Conservation (phyloP, 2,888 invertebrate species). For the Noctuana brunneofusca region DNA sequence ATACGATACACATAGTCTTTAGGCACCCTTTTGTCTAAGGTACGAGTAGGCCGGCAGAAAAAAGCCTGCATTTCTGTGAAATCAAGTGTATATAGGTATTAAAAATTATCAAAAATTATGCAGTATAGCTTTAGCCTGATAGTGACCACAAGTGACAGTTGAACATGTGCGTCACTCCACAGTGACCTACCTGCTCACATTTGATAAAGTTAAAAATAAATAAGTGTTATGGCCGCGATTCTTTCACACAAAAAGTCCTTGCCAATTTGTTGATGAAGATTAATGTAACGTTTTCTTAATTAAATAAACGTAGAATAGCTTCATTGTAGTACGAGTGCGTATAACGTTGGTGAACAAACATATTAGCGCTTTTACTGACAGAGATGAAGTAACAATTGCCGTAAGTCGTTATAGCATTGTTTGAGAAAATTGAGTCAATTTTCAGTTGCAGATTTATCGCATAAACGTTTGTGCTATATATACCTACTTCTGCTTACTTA, state of each 20-base stretch:
- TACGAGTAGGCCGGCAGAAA: no score
- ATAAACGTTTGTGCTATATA: background rate
- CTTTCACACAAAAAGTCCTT: background rate
- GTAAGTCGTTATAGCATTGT: constrained; percentile 37
- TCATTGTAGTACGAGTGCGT: constrained; percentile 4
- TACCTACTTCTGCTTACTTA: background rate
- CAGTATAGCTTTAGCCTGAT: no score
- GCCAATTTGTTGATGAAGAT: constrained; percentile 13
- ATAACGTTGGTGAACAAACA: constrained; percentile 38
- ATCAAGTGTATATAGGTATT: no score
- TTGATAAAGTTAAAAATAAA: no score
- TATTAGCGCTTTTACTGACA: constrained; percentile 34
- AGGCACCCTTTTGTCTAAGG: no score
- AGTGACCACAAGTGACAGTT: no score
- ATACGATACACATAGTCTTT: no score
- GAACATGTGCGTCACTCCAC: no score
- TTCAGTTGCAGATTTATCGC: constrained; percentile 24
- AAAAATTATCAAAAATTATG: no score
- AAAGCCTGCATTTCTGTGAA: no score
- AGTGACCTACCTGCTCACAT: no score
- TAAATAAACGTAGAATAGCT: constrained; percentile 21
- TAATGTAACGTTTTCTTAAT: constrained; percentile 16
- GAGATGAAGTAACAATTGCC: constrained; percentile 38
- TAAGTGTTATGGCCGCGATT: background rate
- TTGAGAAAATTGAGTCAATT: constrained; percentile 31